Evolutionary conservation across 2,888 invertebrate genomes (phyloP).

Genomic region (Dynastes grantii): DNA sequence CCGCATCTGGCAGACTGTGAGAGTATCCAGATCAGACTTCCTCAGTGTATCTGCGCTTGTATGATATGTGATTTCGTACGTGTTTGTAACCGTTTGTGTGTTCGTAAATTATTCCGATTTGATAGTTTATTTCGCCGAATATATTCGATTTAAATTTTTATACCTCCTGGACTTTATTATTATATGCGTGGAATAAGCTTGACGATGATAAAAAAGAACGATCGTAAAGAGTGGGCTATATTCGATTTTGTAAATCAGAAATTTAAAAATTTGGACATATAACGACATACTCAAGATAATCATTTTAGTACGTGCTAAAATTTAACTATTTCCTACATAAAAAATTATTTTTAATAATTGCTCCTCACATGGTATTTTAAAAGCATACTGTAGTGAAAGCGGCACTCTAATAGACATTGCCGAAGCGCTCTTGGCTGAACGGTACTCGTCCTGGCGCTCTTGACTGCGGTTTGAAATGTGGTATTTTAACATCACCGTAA

Average conservation of each 20-base stretch:
- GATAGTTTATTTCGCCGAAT: constrained; percentile 34
- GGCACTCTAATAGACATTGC: too few relatives aligned
- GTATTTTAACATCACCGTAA: too few relatives aligned
- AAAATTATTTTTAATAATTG: too few relatives aligned
- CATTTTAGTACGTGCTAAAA: not conserved
- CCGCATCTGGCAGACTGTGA: constrained; percentile 1
- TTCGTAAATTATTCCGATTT: constrained; percentile 19
- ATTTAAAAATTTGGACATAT: constrained; percentile 4
- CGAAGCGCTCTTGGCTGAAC: too few relatives aligned
- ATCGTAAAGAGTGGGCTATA: constrained; percentile 18
- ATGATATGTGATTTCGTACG: constrained; percentile 6
- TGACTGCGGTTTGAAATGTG: too few relatives aligned
- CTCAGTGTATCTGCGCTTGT: constrained; percentile 6
- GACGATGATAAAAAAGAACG: not conserved
- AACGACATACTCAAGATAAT: constrained; percentile 10
- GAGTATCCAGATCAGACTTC: constrained; percentile 17
- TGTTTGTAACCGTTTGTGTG: not conserved
- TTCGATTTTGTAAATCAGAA: constrained; percentile 23
- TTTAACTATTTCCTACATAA: too few relatives aligned
- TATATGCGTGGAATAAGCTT: constrained; percentile 34
- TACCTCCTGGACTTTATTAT: constrained; percentile 19
- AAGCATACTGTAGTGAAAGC: too few relatives aligned
- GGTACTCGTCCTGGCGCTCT: too few relatives aligned
- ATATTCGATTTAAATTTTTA: constrained; percentile 36
- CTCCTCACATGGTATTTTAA: too few relatives aligned